Percentiles rank a stretch among this genome's conserved stretches.
These are phyloP conservation scores for Callyntrura sp. DNA, from an alignment of 2,888 invertebrate species.

Conservation along the genomic window DNA sequence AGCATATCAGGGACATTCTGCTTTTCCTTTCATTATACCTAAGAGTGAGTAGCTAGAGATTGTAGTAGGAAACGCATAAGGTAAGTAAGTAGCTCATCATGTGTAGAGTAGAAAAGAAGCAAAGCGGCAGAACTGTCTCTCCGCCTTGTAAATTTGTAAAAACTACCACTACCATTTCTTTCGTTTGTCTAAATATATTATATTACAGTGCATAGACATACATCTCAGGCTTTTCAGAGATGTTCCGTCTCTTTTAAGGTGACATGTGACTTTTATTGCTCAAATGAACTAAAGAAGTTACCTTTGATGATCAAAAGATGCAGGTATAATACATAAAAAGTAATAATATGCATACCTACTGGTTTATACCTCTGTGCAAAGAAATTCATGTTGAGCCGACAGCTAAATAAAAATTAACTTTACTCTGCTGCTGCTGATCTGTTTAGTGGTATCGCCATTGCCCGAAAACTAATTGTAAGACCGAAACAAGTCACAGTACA, in stretches of 20 bases:
- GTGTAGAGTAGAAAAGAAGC: neutral
- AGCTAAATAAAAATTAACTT: slow-evolving; percentile 48
- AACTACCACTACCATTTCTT: neutral
- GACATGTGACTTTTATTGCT: slow-evolving; percentile 80
- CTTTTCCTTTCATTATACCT: slow-evolving; percentile 38
- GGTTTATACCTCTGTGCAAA: no score
- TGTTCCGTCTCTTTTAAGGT: slow-evolving; percentile 69
- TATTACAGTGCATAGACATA: no score
- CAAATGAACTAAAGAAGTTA: slow-evolving; percentile 58
- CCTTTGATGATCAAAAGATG: slow-evolving; percentile 49
- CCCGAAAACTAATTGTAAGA: no score
- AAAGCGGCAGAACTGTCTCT: neutral
- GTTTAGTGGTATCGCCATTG: no score
- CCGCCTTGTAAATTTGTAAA: no score
- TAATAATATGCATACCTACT: no score
- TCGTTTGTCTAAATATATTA: slow-evolving; percentile 66
- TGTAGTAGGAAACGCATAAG: no score
- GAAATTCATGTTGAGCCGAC: slow-evolving; percentile 39
- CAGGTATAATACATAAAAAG: slow-evolving; percentile 37
- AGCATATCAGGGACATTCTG: slow-evolving; percentile 48
- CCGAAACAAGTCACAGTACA: no score
- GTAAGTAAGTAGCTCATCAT: no score
- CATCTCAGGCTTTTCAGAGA: slow-evolving; percentile 57
- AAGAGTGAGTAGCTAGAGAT: no score
- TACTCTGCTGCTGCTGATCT: slow-evolving; percentile 18